phyloP scores from a whole-genome alignment of 2,888 invertebrate species.

The Campoplex nolae region DNA sequence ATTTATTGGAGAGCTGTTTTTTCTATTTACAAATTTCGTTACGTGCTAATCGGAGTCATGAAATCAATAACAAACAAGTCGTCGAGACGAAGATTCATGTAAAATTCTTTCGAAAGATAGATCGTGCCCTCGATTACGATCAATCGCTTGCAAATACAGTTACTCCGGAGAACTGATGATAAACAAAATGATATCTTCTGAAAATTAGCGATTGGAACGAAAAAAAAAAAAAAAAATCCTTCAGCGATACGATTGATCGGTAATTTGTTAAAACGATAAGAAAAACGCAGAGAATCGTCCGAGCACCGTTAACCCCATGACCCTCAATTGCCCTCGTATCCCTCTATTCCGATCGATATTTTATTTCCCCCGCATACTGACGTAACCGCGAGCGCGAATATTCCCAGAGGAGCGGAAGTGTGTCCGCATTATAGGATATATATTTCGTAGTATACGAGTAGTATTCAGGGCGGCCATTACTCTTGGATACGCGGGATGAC shows the following conservation, averaged over 20 bases:
- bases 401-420: not conserved
- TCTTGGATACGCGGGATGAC: conserved; percentile 45
- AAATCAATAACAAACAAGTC: not conserved
- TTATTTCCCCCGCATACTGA: not conserved
- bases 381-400: conserved; percentile 9
- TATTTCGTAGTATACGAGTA: conserved; percentile 1
- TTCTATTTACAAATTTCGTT: not conserved
- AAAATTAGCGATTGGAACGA: not conserved
- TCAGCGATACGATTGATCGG: not conserved
- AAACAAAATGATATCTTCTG: not conserved
- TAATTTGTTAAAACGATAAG: not conserved
- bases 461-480: conserved; percentile 53
- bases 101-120: not conserved
- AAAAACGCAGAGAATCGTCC: not conserved
- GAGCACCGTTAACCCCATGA: not conserved
- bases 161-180: not conserved
- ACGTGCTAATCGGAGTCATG: not conserved
- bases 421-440: conserved; percentile 7
- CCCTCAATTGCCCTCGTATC: not conserved
- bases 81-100: not conserved
- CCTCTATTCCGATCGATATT: not conserved
- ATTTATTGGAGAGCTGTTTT: not conserved
- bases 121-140: no score
- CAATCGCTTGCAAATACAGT: not conserved
- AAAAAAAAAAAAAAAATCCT: not conserved